phyloP scores from a whole-genome alignment of 2,797 vertebrate genomes.

The Eulemur coronatus region DNA sequence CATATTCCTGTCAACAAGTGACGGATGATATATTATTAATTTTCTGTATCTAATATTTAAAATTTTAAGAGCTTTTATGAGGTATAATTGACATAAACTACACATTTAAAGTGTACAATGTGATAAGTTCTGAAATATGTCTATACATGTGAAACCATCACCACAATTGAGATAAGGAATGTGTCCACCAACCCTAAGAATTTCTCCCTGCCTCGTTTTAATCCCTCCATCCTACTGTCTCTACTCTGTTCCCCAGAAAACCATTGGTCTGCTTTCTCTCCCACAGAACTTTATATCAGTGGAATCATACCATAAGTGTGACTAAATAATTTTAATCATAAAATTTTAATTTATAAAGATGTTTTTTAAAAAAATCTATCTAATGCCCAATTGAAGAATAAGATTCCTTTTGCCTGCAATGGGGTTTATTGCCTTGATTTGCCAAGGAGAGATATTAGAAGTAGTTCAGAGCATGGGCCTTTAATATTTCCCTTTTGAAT shows the following conservation, averaged over 20 bases:
- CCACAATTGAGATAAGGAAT: not conserved
- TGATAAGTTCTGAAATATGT: not conserved
- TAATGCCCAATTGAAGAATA: not conserved
- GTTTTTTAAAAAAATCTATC: not conserved
- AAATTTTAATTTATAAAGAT: not conserved
- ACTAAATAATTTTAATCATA: not conserved
- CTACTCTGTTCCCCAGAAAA: not conserved
- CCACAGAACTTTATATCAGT: not conserved
- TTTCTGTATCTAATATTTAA: not conserved
- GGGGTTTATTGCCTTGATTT: not conserved
- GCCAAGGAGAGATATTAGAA: not conserved
- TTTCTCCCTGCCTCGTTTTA: not conserved
- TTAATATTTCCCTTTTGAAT: not conserved
- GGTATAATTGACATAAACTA: not conserved
- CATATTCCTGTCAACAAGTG: not conserved
- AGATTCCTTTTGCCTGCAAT: not conserved
- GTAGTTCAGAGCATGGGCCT: not conserved
- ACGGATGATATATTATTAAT: not conserved
- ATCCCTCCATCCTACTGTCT: accelerated
- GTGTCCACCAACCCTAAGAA: not conserved
- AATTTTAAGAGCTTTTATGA: not conserved
- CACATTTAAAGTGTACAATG: not conserved
- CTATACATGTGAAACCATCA: not conserved
- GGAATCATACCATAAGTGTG: not conserved
- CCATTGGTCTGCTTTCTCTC: not conserved